Evolutionary conservation across 2,113 vertebrate species (phyloP).

Genomic region (Halichoeres trimaculatus): DNA sequence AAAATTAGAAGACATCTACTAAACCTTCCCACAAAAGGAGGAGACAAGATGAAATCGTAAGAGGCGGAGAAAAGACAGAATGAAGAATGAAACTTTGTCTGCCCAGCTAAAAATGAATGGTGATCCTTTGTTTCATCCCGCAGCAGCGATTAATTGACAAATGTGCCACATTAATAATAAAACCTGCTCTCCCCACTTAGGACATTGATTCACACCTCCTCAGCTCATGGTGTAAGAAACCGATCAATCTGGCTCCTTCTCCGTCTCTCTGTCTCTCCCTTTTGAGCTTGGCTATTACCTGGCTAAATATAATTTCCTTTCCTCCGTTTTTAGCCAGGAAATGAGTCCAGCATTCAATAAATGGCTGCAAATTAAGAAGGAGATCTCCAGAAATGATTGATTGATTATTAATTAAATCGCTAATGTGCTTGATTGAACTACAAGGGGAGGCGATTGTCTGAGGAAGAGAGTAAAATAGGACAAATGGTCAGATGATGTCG

Average conservation of each 20-base stretch:
- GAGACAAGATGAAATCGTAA: conserved; percentile 33
- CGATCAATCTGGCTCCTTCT: conserved; percentile 71
- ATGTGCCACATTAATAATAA: conserved; percentile 77
- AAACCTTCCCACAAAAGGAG: conserved; percentile 26
- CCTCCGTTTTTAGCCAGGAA: conserved; percentile 73
- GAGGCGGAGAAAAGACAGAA: conserved; percentile 17
- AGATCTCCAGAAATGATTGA: conserved; percentile 69
- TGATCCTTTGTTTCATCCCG: conserved; percentile 59
- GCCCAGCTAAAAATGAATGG: conserved; percentile 36
- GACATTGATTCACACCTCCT: conserved; percentile 79
- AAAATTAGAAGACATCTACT: conserved; percentile 27
- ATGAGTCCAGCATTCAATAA: conserved; percentile 73
- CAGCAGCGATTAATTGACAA: conserved; percentile 71
- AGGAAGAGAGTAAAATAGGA: conserved; percentile 7
- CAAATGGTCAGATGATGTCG: not conserved
- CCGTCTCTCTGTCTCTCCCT: conserved; percentile 53
- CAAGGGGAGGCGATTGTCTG: conserved; percentile 14
- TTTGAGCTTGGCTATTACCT: conserved; percentile 69
- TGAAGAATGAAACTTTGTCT: conserved; percentile 34
- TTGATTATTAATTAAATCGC: conserved; percentile 64
- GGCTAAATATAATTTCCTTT: conserved; percentile 79
- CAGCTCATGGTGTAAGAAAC: conserved; percentile 69
- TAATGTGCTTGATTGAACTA: conserved; percentile 60
- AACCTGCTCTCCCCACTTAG: conserved; percentile 70
- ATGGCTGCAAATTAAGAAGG: conserved; percentile 45